Base-by-base conservation (phyloP, 2,113 vertebrate species). In the Lichenostomus cassidix region DNA sequence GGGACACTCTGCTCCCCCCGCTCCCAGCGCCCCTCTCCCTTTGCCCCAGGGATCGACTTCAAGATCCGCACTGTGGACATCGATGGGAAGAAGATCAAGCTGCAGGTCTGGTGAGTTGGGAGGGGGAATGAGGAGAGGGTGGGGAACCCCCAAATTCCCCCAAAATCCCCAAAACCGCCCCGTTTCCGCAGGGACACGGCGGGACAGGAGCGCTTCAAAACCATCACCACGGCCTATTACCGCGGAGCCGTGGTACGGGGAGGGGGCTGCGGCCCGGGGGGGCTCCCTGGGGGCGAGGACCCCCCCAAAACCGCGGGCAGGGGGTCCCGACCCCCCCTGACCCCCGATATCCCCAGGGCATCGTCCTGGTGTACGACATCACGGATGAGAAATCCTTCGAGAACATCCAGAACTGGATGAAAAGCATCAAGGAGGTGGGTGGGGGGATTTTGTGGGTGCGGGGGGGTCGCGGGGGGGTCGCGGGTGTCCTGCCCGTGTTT, bases 391-490 rank as follows among this genome's bases (percentile, higher is more conserved):
- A 99, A 92, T 99, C 99, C 92, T 99, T 98, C 7, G 98, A 99
- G 97, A 99, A 99, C 92, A 99, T 99, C 94, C 99, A 99, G 96
- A 99, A 99, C 95, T 99, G 99, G 99, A 99, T 99, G 99, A 99
- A 99, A 93, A 99, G 99, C 97, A 99, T 99, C 96, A 99, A 98
- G 74, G 98, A 98, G 97, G 98, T 97, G 42, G 69, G 89, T 20
- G 62, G 49, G 41, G 74, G 16, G 6, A 35, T 15, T 24, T 23
- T 15, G 27, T 19, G 10, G 18, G 10, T 18, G 19, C 35, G 23
- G 42, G 41, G 41, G 39, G 39, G 9, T 39, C 39, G 39, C 39
- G 39, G 39, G 10, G 9, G 39, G 39, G 39, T 39, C 39, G 39
- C 39, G 39, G 39, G 39, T 39, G 39, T 39, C 39, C 39, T 39